Percentiles rank a stretch among this genome's conserved stretches.
Evolutionary conservation across 92 coral and sea anemone species (phyloP).

Genomic region (Epizoanthus stellaris): DNA sequence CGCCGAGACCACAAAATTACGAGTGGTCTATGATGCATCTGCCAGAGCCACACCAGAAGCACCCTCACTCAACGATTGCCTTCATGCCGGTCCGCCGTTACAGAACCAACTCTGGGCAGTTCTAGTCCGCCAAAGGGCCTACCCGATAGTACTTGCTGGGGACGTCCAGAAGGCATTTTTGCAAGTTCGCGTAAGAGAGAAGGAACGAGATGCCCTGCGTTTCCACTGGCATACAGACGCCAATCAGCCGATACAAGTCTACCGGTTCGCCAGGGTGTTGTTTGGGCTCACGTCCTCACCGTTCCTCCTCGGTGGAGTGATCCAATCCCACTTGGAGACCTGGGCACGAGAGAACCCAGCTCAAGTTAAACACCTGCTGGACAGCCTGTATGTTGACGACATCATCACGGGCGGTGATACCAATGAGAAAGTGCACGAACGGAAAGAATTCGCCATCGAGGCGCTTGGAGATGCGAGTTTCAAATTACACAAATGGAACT

Average conservation of each 20-base stretch:
- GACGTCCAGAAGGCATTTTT: conserved; percentile 47
- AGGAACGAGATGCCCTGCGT: conserved; percentile 51
- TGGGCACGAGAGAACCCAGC: conserved; percentile 49
- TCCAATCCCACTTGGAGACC: conserved; percentile 52
- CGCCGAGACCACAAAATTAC: conserved; percentile 38
- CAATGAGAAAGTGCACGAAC: conserved; percentile 48
- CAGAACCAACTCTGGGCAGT: conserved; percentile 47
- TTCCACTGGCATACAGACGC: conserved; percentile 40
- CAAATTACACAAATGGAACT: conserved; percentile 59
- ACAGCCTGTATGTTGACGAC: conserved; percentile 68
- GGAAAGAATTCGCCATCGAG: conserved; percentile 50
- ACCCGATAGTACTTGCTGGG: not conserved
- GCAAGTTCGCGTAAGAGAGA: conserved; percentile 55
- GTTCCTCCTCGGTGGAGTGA: conserved; percentile 59
- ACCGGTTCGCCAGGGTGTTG: conserved; percentile 21
- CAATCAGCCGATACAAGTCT: not conserved
- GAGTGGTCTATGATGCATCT: conserved; percentile 44
- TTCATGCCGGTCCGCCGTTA: conserved; percentile 36
- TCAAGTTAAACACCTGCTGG: conserved; percentile 28
- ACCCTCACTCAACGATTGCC: conserved; percentile 31
- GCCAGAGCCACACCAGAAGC: conserved; percentile 3
- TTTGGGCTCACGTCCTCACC: conserved; percentile 49
- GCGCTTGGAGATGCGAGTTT: conserved; percentile 54
- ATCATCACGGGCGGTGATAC: conserved; percentile 53
- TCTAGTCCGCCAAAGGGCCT: not conserved